Percentiles rank a stretch among this genome's conserved stretches.
phyloP scores from a whole-genome alignment of 2,113 vertebrate species.

The Mormoops blainvillei region DNA sequence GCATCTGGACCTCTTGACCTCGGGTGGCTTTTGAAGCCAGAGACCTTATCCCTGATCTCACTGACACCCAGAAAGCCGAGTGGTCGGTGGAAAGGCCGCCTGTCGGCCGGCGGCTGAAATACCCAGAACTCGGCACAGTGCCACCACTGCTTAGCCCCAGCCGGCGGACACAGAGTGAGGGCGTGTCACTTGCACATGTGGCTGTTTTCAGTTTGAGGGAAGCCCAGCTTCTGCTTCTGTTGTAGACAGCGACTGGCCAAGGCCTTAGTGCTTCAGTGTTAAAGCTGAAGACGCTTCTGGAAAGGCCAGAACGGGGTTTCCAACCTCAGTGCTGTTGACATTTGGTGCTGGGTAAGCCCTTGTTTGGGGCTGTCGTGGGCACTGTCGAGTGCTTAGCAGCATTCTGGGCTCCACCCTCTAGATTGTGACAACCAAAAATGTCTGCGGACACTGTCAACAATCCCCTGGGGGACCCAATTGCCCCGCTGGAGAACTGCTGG shows the following conservation, averaged over 20 bases:
- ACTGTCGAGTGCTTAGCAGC: fast-evolving
- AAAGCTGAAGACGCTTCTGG: not conserved
- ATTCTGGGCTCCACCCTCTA: not conserved
- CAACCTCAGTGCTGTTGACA: too few species aligned
- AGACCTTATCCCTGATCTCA: not conserved
- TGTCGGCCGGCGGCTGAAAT: not conserved
- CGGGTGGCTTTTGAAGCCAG: not conserved
- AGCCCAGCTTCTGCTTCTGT: not conserved
- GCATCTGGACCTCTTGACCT: not conserved
- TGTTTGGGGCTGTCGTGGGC: not conserved
- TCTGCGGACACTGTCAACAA: not conserved
- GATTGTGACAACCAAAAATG: not conserved
- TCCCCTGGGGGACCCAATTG: fast-evolving
- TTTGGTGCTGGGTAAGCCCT: not conserved
- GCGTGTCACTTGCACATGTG: not conserved
- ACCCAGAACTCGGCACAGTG: not conserved
- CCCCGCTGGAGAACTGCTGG: not conserved
- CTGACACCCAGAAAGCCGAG: not conserved
- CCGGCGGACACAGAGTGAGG: not conserved
- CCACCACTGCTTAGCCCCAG: not conserved
- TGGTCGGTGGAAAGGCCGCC: not conserved
- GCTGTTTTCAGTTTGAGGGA: not conserved
- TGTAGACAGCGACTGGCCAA: fast-evolving
- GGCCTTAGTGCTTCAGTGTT: not conserved
- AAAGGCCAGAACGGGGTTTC: not conserved